Conservation (phyloP, 2,888 invertebrate genomes). For the Sesamia inferens region DNA sequence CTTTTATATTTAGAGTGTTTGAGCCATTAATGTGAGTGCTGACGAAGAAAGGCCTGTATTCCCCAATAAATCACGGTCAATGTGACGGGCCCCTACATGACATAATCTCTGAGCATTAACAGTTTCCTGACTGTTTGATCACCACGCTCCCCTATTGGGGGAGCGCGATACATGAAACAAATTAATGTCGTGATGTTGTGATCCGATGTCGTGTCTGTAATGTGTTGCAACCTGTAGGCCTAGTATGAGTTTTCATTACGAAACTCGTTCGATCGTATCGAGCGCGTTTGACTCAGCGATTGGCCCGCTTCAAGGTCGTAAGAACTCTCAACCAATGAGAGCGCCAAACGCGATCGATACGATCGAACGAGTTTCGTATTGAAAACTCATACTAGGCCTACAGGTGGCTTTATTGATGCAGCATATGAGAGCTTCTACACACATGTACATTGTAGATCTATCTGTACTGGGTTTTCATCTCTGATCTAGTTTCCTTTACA, state of each 20-base stretch:
- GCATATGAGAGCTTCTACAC: slow-evolving; percentile 23
- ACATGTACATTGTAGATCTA: background rate
- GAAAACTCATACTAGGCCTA: background rate
- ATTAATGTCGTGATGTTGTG: slow-evolving; percentile 37
- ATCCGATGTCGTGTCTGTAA: slow-evolving; percentile 23
- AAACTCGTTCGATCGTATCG: no score
- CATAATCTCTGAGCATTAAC: slow-evolving; percentile 42
- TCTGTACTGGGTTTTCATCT: background rate
- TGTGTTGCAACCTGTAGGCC: background rate
- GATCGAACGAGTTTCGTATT: no score
- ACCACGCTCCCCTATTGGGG: slow-evolving; percentile 11
- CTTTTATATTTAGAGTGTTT: slow-evolving; percentile 5
- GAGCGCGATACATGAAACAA: slow-evolving; percentile 17
- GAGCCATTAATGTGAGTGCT: slow-evolving; percentile 23
- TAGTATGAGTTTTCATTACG: no score
- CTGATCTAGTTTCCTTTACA: background rate
- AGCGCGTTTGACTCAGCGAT: no score
- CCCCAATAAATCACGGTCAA: slow-evolving; percentile 39
- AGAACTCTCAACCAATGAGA: no score
- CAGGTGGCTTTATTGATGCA: slow-evolving; percentile 27
- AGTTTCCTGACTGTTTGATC: slow-evolving; percentile 20
- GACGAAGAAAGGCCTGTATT: slow-evolving; percentile 22
- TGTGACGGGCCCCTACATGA: slow-evolving; percentile 28
- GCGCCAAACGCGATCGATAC: no score
- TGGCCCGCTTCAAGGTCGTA: no score